phyloP scores from a whole-genome alignment of 2,888 invertebrate genomes.

The Macroteleia sp. region DNA sequence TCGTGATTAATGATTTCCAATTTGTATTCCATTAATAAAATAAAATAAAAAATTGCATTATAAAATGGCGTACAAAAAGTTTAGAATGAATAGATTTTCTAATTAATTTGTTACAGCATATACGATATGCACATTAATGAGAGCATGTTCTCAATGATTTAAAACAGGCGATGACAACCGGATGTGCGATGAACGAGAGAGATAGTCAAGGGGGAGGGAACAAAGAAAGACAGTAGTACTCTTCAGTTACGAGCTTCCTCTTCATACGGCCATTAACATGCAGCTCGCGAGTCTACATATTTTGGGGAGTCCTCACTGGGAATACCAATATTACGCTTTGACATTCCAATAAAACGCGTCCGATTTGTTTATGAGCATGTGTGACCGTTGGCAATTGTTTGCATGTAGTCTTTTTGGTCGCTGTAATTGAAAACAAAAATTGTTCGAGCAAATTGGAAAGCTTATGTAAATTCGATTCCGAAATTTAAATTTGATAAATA shows the following conservation, averaged over 20 bases:
- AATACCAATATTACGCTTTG: conserved; percentile 84
- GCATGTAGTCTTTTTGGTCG: conserved; percentile 52
- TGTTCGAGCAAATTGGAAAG: conserved; percentile 50
- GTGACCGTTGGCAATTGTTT: conserved; percentile 69
- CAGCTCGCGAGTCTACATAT: conserved; percentile 82
- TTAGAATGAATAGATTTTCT: no score
- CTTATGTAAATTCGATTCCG: conserved; percentile 48
- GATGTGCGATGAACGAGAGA: conserved; percentile 75
- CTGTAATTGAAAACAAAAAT: conserved; percentile 60
- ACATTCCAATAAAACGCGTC: conserved; percentile 84
- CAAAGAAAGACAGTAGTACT: conserved; percentile 72
- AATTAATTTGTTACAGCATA: no score
- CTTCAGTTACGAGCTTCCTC: conserved; percentile 70
- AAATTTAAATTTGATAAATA: conserved; percentile 50
- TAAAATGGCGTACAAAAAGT: no score
- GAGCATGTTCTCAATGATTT: conserved; percentile 68
- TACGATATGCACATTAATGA: no score
- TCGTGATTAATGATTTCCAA: no score
- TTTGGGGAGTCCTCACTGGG: conserved; percentile 81
- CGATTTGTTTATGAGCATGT: conserved; percentile 84
- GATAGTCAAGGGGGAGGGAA: conserved; percentile 67
- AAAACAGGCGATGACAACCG: conserved; percentile 80
- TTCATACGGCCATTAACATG: conserved; percentile 80
- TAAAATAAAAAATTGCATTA: no score
- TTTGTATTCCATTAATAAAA: no score